Evolutionary conservation across 2,797 vertebrate species (phyloP), one percentile per base, ranked within the genome.

Genomic region (Bryconaethiops microstoma): DNA sequence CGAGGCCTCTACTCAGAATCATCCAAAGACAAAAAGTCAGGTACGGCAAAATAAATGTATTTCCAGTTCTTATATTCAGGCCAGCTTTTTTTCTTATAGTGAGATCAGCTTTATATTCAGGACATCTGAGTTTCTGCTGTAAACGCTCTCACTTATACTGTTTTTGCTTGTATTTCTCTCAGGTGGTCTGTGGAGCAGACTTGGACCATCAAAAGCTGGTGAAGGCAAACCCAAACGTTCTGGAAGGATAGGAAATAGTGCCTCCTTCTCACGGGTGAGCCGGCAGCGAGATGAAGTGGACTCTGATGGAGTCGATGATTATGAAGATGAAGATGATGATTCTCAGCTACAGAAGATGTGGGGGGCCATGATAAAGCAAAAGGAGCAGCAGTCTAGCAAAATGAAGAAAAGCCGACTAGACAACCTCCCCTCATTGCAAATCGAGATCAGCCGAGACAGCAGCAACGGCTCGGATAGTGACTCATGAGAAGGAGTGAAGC

Each of bases 361-460:
- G 98, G 97, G 98, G 21, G 96, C 96, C 90, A 95, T 99, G 91
- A 99, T 99, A 87, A 98, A 97, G 91, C 95, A 98, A 89, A 99
- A 99, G 87, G 96, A 98, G 90, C 95, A 96, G 64, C 90, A 95
- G 72, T 94, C 96, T 63, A 95, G 94, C 90, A 91, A 87, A 92
- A 86, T 96, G 88, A 99, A 99, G 92, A 99, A 98, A 93, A 98
- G 97, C 87, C 95, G 97, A 0, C 91, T 99, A 90, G 98, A 98
- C 93, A 95, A 97, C 91, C 94, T 99, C 81, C 97, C 98, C 0
- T 99, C 97, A 0, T 94, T 99, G 86, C 98, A 99, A 89, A 99
- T 99, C 5, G 97, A 99, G 93, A 99, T 99, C 92, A 99, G 97
- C 93, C 94, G 96, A 29, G 97, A 99, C 89, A 98, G 97, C 95